Conservation (phyloP, 1,140 invertebrate genomes). For the Drosophila watanabei region DNA sequence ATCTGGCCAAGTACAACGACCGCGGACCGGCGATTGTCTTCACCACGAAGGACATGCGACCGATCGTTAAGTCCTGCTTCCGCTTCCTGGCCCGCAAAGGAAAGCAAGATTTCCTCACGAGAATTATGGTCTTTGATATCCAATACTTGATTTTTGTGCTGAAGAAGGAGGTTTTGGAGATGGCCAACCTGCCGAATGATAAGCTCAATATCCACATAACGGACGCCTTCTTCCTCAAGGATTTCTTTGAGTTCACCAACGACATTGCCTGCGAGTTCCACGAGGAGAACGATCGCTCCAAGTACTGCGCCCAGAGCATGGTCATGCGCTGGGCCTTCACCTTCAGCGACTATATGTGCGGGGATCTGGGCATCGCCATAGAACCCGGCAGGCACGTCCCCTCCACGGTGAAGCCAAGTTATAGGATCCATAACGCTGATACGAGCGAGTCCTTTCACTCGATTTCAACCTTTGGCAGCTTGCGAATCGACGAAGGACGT, state of each 20-base stretch:
- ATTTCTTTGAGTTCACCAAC: conserved; percentile 64
- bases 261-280: conserved; percentile 58
- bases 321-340: conserved; percentile 70
- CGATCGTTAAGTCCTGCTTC: conserved; percentile 67
- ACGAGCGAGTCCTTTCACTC: conserved; percentile 18
- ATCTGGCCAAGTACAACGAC: conserved; percentile 8
- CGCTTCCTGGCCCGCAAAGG: conserved; percentile 43
- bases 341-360: conserved; percentile 73
- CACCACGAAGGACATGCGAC: conserved; percentile 46
- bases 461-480: not conserved
- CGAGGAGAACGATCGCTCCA: conserved; percentile 60
- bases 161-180: conserved; percentile 53
- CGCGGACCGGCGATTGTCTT: conserved; percentile 48
- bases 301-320: conserved; percentile 67
- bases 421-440: not conserved
- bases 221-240: conserved; percentile 45
- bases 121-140: conserved; percentile 58
- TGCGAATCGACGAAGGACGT: not conserved
- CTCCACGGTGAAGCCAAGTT: conserved; percentile 19
- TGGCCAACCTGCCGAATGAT: conserved; percentile 20
- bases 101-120: not conserved
- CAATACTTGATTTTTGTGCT: conserved; percentile 65
- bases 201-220: conserved; percentile 48
- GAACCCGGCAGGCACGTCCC: conserved; percentile 63
- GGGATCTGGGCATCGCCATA: conserved; percentile 59